Evolutionary conservation across 2,797 vertebrate species (phyloP).

Genomic region (Clarias laeviceps): DNA sequence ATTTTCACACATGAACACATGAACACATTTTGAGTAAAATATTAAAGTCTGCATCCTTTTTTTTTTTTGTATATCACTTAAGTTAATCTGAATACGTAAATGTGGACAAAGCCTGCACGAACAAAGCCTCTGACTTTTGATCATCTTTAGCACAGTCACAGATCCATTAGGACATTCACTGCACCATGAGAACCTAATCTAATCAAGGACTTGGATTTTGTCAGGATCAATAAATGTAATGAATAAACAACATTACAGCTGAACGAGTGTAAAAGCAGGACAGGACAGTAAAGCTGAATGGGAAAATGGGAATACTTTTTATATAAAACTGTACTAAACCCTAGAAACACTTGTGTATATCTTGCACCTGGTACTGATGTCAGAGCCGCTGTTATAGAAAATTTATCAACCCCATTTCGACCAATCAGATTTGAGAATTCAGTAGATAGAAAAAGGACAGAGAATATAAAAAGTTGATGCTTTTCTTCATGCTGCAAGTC

Average conservation of each 20-base stretch:
- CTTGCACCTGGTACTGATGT: not conserved
- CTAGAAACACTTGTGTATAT: not conserved
- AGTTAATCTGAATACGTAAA: not conserved
- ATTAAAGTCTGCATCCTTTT: too few relatives aligned
- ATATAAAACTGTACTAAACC: not conserved
- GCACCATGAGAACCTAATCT: not conserved
- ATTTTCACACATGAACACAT: too few relatives aligned
- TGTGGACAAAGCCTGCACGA: not conserved
- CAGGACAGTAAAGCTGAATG: not conserved
- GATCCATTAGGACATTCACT: not conserved
- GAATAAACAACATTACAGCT: not conserved
- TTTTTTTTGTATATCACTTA: too few relatives aligned
- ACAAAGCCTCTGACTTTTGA: not conserved
- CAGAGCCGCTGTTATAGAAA: not conserved
- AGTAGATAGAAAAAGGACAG: not conserved
- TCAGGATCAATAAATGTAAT: not conserved
- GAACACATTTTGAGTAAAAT: too few relatives aligned
- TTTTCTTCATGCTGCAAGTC: not conserved
- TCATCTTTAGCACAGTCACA: not conserved
- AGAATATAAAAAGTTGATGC: not conserved
- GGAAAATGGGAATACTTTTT: not conserved
- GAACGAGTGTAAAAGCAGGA: not conserved
- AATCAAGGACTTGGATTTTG: slow-evolving; percentile 5
- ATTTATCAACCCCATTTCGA: too few relatives aligned
- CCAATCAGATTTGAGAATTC: not conserved